Percentiles rank a stretch among this genome's conserved stretches.
Conservation (phyloP, 2,888 invertebrate species). For the Thera britannica region DNA sequence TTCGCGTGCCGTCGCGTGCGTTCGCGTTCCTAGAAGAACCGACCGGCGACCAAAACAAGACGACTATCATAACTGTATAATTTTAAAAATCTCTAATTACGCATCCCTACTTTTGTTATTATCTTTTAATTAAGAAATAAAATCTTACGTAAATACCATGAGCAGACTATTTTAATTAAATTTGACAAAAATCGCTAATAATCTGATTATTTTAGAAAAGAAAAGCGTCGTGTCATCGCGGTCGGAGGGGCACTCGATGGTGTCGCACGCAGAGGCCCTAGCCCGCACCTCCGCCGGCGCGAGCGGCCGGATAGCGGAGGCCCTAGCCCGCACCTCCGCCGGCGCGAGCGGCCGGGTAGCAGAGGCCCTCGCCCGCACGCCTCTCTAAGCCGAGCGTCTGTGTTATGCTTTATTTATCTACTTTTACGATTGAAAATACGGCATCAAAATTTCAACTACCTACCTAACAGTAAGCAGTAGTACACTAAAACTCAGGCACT, state of each 20-base stretch:
- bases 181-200: slow-evolving; percentile 81
- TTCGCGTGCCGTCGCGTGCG: slow-evolving; percentile 29
- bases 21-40: slow-evolving; percentile 50
- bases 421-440: slow-evolving; percentile 81
- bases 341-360: neutral
- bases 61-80: slow-evolving; percentile 84
- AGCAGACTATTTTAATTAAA: slow-evolving; percentile 84
- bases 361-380: slow-evolving; percentile 38
- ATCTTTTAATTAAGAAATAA: slow-evolving; percentile 84
- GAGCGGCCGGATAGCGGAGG: neutral
- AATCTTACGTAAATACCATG: slow-evolving; percentile 83
- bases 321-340: neutral
- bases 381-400: slow-evolving; percentile 72
- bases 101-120: slow-evolving; percentile 84
- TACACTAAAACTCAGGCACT: slow-evolving; percentile 82
- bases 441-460: slow-evolving; percentile 84
- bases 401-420: slow-evolving; percentile 78
- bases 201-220: slow-evolving; percentile 78
- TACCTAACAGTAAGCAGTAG: slow-evolving; percentile 85
- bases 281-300: neutral
- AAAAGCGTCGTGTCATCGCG: slow-evolving; percentile 69
- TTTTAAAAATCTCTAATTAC: slow-evolving; percentile 85
- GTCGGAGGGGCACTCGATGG: neutral
- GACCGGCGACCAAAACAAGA: slow-evolving; percentile 70
- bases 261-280: neutral